These are phyloP conservation scores for Cinclus cinclus DNA, from an alignment of 2,113 vertebrate genomes.

Conservation along the genomic window DNA sequence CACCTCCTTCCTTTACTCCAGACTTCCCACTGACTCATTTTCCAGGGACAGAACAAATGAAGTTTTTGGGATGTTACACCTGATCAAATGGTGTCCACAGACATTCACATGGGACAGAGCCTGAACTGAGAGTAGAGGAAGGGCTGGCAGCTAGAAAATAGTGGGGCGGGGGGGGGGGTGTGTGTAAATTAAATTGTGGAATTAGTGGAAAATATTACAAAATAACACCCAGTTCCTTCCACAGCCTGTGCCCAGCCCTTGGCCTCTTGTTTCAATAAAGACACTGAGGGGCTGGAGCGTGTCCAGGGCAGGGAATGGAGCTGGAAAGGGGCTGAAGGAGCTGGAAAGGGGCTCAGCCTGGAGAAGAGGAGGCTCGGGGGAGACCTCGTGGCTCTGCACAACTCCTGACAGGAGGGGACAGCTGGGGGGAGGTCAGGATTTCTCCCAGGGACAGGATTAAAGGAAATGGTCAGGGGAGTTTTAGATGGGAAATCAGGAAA, in stretches of 20 bases:
- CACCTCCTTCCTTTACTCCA: background rate
- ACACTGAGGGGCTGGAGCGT: fast-evolving
- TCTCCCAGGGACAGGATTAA: background rate
- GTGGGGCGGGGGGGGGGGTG: too few relatives aligned
- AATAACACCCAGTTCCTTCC: background rate
- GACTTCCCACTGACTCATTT: background rate
- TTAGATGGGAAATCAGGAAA: fast-evolving
- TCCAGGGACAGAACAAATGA: background rate
- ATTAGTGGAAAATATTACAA: background rate
- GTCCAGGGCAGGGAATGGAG: fast-evolving
- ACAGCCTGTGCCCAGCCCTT: background rate
- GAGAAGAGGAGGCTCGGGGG: background rate
- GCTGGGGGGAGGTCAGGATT: background rate
- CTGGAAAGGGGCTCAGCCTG: background rate
- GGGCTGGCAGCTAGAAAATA: background rate
- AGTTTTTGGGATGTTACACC: background rate
- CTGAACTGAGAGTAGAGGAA: background rate
- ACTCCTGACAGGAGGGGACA: background rate
- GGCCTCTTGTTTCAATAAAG: background rate
- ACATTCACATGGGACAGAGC: background rate
- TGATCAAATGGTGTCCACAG: background rate
- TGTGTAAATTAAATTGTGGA: background rate
- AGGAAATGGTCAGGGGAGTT: fast-evolving
- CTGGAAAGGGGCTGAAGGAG: background rate
- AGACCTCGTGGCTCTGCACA: background rate